phyloP scores from a whole-genome alignment of 2,113 vertebrate species.

The Sitta europaea region DNA sequence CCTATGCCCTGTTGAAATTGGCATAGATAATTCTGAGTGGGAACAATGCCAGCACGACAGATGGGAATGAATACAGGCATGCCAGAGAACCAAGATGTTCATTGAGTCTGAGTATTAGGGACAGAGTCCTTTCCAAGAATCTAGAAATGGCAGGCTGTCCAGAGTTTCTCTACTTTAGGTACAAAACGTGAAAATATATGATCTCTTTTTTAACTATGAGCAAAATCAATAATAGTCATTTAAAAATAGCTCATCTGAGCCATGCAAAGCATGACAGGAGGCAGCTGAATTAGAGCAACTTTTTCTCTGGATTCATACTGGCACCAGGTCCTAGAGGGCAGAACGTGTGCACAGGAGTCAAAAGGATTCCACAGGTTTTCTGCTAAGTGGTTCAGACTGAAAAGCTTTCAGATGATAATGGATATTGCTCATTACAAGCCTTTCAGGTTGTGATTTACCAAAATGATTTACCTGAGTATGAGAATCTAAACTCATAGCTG shows the following conservation, averaged over 20 bases:
- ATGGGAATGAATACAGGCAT: slow-evolving; percentile 65
- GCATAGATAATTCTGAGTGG: slow-evolving; percentile 58
- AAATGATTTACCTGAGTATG: background rate
- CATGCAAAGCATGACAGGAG: background rate
- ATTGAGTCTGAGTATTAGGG: slow-evolving; percentile 57
- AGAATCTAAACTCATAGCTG: background rate
- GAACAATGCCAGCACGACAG: slow-evolving; percentile 72
- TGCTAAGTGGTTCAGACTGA: background rate
- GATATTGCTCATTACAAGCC: background rate
- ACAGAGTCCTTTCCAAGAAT: slow-evolving; percentile 63
- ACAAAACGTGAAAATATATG: background rate
- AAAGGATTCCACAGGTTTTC: slow-evolving; percentile 2
- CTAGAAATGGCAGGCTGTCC: background rate
- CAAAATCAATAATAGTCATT: background rate
- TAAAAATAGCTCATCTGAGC: background rate
- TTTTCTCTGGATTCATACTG: background rate
- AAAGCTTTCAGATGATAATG: background rate
- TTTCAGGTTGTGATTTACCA: background rate
- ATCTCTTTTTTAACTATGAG: background rate
- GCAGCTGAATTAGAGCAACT: background rate
- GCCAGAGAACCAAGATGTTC: slow-evolving; percentile 66
- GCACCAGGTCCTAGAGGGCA: background rate
- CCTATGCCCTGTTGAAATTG: slow-evolving; percentile 72
- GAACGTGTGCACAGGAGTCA: background rate
- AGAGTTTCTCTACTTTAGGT: background rate